These are phyloP conservation scores for Philopedon plagiatum DNA, from an alignment of 2,888 invertebrate species.

Conservation along the genomic window DNA sequence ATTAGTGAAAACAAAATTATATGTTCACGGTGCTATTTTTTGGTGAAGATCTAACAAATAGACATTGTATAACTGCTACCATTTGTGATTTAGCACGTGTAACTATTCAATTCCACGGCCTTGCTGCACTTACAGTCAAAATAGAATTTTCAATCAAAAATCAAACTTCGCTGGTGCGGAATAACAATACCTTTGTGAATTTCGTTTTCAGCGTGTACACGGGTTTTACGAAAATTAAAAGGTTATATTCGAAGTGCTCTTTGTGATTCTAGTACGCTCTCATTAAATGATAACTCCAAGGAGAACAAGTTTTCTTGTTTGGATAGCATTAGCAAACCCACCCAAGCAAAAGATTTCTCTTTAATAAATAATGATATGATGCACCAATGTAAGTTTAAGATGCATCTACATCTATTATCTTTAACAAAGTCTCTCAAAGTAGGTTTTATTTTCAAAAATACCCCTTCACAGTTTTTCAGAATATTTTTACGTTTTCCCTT, in stretches of 20 bases:
- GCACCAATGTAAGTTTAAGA: neutral
- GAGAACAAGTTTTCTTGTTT: conserved; percentile 3
- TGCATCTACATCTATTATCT: neutral
- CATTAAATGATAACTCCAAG: conserved; percentile 5
- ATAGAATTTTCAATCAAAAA: conserved; percentile 17
- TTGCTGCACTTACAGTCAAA: conserved; percentile 1
- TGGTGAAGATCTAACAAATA: too few species aligned
- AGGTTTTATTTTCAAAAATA: neutral
- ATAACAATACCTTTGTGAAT: conserved; percentile 1
- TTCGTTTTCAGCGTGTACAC: neutral
- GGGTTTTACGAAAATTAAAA: conserved; percentile 9
- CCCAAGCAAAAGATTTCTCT: neutral
- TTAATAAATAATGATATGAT: conserved; percentile 9
- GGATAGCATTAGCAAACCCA: conserved; percentile 3
- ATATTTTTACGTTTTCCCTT: too few species aligned
- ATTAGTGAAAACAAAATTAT: too few species aligned
- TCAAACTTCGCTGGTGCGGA: conserved; percentile 2
- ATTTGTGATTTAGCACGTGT: neutral
- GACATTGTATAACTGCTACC: neutral
- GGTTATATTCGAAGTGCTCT: conserved; percentile 3
- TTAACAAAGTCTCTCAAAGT: neutral
- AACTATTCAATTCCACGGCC: neutral
- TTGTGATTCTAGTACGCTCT: neutral
- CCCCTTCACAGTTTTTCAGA: neutral
- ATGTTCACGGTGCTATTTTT: neutral